phyloP scores from a whole-genome alignment of 2,888 invertebrate species.

The Caenorhabditis sp. region DNA sequence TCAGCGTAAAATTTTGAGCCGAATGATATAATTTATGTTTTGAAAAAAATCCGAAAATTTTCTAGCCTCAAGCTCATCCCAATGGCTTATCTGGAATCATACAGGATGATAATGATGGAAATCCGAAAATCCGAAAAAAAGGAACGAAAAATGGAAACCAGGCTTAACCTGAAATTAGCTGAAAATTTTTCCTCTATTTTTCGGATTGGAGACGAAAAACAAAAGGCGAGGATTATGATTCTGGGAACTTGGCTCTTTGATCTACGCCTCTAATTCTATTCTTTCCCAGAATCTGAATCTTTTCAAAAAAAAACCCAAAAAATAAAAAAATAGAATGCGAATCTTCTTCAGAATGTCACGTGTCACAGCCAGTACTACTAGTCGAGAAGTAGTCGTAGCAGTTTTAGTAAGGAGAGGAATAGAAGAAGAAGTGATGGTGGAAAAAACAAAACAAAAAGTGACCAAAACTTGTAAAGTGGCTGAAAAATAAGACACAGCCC shows the following conservation, averaged over 20 bases:
- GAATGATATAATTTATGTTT: too few relatives aligned
- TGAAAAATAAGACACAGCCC: conserved; percentile 51
- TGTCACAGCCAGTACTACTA: conserved; percentile 23
- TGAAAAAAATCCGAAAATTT: too few relatives aligned
- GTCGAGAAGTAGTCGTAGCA: neutral
- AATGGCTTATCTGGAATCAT: too few relatives aligned
- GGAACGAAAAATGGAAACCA: too few relatives aligned
- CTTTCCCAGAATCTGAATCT: neutral
- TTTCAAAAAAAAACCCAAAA: too few relatives aligned
- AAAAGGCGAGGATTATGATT: conserved; percentile 6
- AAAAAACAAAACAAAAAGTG: conserved; percentile 63
- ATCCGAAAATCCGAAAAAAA: too few relatives aligned
- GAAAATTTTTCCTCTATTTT: neutral
- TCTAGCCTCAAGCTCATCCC: too few relatives aligned
- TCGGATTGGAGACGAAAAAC: neutral
- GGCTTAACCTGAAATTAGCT: too few relatives aligned
- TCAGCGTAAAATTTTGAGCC: too few relatives aligned
- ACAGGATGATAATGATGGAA: too few relatives aligned
- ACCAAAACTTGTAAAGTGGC: conserved; percentile 68
- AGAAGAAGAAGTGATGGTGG: neutral
- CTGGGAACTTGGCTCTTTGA: neutral
- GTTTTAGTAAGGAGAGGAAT: conserved; percentile 9
- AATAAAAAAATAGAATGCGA: neutral
- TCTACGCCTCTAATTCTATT: neutral
- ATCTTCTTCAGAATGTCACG: conserved; percentile 23